A percentile compares a stretch with the other conserved stretches of the same genome.
Evolutionary conservation across 2,113 vertebrate species (phyloP).

Genomic region (Psammodynastes pulverulentus): DNA sequence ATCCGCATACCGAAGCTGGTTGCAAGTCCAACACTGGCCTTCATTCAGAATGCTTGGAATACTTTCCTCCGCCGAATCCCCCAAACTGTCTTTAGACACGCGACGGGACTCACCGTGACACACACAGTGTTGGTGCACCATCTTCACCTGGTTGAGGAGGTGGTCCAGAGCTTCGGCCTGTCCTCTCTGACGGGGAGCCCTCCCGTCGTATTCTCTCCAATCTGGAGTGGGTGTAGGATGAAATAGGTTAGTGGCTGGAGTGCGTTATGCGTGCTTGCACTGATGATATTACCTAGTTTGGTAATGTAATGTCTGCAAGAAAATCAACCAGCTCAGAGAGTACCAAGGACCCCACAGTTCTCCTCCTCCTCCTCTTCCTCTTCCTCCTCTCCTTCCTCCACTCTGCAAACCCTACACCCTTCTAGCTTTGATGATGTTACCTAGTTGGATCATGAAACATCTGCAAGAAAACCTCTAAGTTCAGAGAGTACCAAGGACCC

Average conservation of each 20-base stretch:
- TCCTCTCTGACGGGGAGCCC: conserved; percentile 72
- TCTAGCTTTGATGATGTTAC: neutral
- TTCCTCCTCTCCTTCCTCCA: too few relatives aligned
- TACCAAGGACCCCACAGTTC: neutral
- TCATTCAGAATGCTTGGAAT: neutral
- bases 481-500: neutral
- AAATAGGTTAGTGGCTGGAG: neutral
- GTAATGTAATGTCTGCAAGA: neutral
- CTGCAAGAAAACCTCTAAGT: neutral
- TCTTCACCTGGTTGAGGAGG: conserved; percentile 83
- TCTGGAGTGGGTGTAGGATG: conserved; percentile 60
- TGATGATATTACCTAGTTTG: neutral
- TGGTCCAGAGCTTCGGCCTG: conserved; percentile 83
- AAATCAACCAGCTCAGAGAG: neutral
- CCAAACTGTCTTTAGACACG: fast-evolving
- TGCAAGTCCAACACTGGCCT: too few relatives aligned
- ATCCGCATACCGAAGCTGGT: neutral
- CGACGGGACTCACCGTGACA: conserved; percentile 78
- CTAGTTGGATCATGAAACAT: neutral
- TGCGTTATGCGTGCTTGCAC: neutral
- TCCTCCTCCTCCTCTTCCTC: too few relatives aligned
- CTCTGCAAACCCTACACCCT: neutral
- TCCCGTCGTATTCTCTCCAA: conserved; percentile 82
- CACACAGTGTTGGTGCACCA: conserved; percentile 79
- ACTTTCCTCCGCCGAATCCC: neutral